A percentile compares a stretch with the other conserved stretches of the same genome.
Conservation (phyloP, 2,888 invertebrate genomes). For the Tortrix viridana region DNA sequence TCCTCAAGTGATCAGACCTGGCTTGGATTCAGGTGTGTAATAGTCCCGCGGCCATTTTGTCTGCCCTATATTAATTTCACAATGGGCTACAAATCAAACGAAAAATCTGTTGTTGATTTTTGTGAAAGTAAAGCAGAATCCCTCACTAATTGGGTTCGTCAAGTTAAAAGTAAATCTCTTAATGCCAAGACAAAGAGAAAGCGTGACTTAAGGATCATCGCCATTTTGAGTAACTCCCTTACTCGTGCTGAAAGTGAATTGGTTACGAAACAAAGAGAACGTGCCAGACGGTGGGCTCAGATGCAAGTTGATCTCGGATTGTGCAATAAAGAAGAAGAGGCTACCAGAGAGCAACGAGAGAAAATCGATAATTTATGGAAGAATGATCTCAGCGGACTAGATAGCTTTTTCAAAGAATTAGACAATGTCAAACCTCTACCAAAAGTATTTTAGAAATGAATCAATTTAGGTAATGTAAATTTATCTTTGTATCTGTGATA, state of each 20-base stretch:
- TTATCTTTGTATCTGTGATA: constrained; percentile 77
- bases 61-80: constrained; percentile 52
- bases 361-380: constrained; percentile 80
- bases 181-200: constrained; percentile 83
- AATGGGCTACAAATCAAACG: constrained; percentile 77
- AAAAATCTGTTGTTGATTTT: constrained; percentile 77
- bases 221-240: constrained; percentile 85
- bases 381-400: constrained; percentile 86
- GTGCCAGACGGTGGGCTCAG: constrained; percentile 85
- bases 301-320: constrained; percentile 81
- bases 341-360: constrained; percentile 70
- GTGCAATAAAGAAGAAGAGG: constrained; percentile 74
- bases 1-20: constrained; percentile 68
- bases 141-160: constrained; percentile 86
- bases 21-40: constrained; percentile 81
- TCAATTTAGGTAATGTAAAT: constrained; percentile 68
- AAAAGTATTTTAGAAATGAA: constrained; percentile 51
- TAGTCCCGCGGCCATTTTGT: constrained; percentile 67
- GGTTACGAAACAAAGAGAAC: constrained; percentile 85
- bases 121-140: constrained; percentile 84
- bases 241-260: constrained; percentile 85
- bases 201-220: constrained; percentile 86
- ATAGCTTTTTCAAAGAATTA: constrained; percentile 87
- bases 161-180: constrained; percentile 86
- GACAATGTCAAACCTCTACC: constrained; percentile 83